Percentiles rank a stretch among this genome's conserved stretches.
Conservation (phyloP, 2,797 vertebrate genomes). For the Leucoraja ocellata region DNA sequence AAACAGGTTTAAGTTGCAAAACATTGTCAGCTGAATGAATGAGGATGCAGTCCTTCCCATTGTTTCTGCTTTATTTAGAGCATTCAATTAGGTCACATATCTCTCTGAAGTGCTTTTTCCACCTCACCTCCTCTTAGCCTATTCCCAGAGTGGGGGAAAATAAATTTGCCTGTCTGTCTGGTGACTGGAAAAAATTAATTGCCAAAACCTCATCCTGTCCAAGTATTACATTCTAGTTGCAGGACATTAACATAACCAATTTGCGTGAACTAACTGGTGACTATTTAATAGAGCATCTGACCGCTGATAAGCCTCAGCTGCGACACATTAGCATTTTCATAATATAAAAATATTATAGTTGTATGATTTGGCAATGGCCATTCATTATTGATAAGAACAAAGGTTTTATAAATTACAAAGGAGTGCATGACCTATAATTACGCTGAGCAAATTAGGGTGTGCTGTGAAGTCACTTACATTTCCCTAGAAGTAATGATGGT, state of each 20-base stretch:
- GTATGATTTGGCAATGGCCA: constrained; percentile 72
- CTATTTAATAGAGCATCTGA: constrained; percentile 92
- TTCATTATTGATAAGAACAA: constrained; percentile 99
- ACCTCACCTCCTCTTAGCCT: constrained; percentile 54
- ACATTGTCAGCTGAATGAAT: constrained; percentile 69
- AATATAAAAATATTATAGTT: constrained; percentile 88
- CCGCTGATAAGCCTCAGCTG: constrained; percentile 82
- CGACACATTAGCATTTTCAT: constrained; percentile 89
- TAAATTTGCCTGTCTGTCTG: constrained; percentile 83
- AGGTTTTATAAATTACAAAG: constrained; percentile 92
- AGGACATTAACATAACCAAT: constrained; percentile 98
- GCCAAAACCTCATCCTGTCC: constrained; percentile 84
- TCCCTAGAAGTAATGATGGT: constrained; percentile 92
- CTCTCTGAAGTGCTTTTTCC: constrained; percentile 50
- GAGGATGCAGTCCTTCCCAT: constrained; percentile 62
- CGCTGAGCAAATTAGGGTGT: constrained; percentile 94
- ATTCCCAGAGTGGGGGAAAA: constrained; percentile 73
- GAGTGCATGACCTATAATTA: constrained; percentile 98
- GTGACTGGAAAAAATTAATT: constrained; percentile 92
- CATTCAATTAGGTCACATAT: constrained; percentile 73
- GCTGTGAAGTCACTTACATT: constrained; percentile 90
- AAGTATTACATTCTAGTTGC: constrained; percentile 68
- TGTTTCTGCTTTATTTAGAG: constrained; percentile 58
- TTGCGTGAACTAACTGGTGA: constrained; percentile 87
- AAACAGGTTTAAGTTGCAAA: constrained; percentile 75